Conservation (phyloP, 2,113 vertebrate species). For the Stomatorhinus ivindoensis region DNA sequence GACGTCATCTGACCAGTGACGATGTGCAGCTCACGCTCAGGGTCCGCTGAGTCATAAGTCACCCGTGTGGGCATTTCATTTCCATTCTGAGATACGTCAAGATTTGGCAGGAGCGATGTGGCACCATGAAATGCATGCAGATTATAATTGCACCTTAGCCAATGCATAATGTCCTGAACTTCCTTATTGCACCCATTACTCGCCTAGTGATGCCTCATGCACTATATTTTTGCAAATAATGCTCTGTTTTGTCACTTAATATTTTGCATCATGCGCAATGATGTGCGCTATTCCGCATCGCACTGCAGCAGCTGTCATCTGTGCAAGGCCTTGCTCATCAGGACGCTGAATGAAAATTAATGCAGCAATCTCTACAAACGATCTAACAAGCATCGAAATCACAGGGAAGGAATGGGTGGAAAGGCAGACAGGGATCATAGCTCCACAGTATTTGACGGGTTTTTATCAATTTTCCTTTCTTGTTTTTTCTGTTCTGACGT, state of each 20-base stretch:
- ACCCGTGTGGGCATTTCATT: background rate
- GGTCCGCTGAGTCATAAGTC: background rate
- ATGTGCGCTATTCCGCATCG: background rate
- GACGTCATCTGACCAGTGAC: background rate
- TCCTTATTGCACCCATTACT: slow-evolving; percentile 17
- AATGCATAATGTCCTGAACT: slow-evolving; percentile 49
- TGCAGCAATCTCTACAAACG: background rate
- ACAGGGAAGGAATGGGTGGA: background rate
- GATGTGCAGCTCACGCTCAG: background rate
- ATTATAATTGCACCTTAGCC: slow-evolving; percentile 38
- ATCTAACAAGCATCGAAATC: background rate
- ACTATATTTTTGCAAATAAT: background rate
- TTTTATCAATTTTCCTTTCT: background rate
- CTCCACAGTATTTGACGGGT: background rate
- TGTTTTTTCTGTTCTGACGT: background rate
- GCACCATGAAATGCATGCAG: slow-evolving; percentile 32
- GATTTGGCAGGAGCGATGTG: slow-evolving; percentile 1
- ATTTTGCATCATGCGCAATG: background rate
- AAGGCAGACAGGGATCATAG: background rate
- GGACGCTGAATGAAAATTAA: background rate
- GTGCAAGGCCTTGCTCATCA: background rate
- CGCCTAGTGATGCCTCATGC: background rate
- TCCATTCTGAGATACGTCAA: background rate
- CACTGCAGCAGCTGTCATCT: background rate
- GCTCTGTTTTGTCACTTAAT: background rate